Evolutionary conservation across 1,140 invertebrate species (phyloP), one percentile per base, ranked within the genome.

Genomic region (Armadillidium nasatum): DNA sequence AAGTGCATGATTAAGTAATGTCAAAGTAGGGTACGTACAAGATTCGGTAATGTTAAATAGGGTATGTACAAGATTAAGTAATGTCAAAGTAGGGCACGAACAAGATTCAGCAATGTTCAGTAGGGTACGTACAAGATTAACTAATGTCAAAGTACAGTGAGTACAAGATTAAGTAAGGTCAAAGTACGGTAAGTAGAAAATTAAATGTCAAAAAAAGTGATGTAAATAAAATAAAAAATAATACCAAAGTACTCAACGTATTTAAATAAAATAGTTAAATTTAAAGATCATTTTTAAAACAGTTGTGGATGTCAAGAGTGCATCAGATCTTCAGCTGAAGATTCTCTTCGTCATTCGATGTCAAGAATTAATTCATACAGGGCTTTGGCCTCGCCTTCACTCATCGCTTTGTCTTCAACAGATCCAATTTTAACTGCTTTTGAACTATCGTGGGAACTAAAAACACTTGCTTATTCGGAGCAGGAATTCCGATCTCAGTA

Each of bases 311-410:
- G 93, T 82, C 89, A 91, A 6, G 90, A 92, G 74, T 95, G 93
- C 82, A 87, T 94, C 10, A 86, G 87, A 43, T 85, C 89, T 7
- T 90, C 90, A 0, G 87, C 88, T 60, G 90, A 92, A 81, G 87
- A 91, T 83, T 93, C 92, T 15, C 86, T 97, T 22, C 88, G 93
- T 19, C 91, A 95, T 82, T 97, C 95, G 0, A 87, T 93, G 45
- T 93, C 93, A 0, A 88, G 95, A 60, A 91, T 98, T 13, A 96
- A 97, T 83, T 93, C 95, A 76, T 98, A 97, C 85, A 88, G 90
- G 79, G 96, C 95, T 0, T 85, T 98, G 21, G 91, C 95, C 0
- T 95, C 93, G 84, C 95, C 96, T 0, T 94, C 93, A 44, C 88
- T 95, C 67, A 95, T 96, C 78, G 92, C 92, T 0, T 84, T 96